Base-by-base conservation (phyloP, 2,797 vertebrate species). In the Tauraco hartlaubi region DNA sequence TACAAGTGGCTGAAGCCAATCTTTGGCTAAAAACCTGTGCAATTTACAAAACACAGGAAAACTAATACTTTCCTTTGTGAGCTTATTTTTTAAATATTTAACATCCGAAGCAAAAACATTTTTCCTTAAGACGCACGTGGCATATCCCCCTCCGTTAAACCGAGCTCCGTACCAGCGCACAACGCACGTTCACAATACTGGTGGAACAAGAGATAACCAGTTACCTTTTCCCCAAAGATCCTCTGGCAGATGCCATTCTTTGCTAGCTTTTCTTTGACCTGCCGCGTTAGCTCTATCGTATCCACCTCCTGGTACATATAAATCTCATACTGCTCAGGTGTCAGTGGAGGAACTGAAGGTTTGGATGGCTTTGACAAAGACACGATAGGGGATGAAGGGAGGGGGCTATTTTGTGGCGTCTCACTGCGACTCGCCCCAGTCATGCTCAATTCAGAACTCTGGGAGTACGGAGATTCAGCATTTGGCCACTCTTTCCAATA, bases 281-380 rank as follows among this genome's bases (percentile, higher is more conserved):
- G 99, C 94, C 99, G 98, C 15, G 99, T 99, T 89, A 99, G 98
- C 96, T 99, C 99, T 46, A 98, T 98, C 18, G 99, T 99, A 97
- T 99, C 99, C 98, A 99, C 98, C 51, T 99, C 99, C 97, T 99
- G 99, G 98, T 99, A 99, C 99, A 99, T 99, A 98, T 99, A 99
- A 96, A 98, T 97, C 98, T 99, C 99, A 62, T 99, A 99, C 98
- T 99, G 99, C 98, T 99, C 99, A 0, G 99, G 99, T 26, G 98
- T 99, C 91, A 99, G 97, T 5, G 99, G 99, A 22, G 98, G 98
- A 94, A 99, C 98, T 1, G 98, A 98, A 56, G 98, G 98, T 97
- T 99, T 99, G 90, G 98, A 86, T 87, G 98, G 98, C 98, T 99
- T 99, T 44, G 98, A 96, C 95, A 98, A 92, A 89, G 98, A 98